phyloP scores from a whole-genome alignment of 2,113 vertebrate genomes.

The Rhadina sibilatrix region DNA sequence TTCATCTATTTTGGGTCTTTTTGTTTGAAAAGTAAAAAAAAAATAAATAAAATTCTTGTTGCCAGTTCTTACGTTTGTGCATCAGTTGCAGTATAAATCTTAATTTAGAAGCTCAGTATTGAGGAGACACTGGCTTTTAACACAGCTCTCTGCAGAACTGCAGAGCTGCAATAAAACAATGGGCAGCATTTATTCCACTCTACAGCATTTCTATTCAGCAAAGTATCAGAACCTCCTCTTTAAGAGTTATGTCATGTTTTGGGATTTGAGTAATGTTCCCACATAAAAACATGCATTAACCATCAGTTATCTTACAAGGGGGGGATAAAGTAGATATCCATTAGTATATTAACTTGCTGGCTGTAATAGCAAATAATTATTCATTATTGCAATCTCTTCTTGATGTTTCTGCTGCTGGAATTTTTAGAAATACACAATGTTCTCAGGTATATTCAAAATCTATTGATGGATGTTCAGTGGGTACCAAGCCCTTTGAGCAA shows the following conservation, averaged over 20 bases:
- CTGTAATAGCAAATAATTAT: neutral
- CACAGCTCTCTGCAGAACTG: neutral
- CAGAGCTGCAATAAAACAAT: neutral
- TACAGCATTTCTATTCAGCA: neutral
- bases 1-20: neutral
- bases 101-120: neutral
- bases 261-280: neutral
- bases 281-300: conserved; percentile 15
- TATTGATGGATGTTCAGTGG: conserved; percentile 46
- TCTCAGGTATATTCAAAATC: conserved; percentile 1
- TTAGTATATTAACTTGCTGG: neutral
- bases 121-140: neutral
- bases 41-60: neutral
- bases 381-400: neutral
- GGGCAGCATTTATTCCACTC: neutral
- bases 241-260: neutral
- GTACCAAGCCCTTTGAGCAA: conserved; percentile 29
- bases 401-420: neutral
- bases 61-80: neutral
- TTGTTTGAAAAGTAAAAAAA: neutral
- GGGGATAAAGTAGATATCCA: neutral
- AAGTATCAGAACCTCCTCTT: neutral
- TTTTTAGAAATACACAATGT: neutral
- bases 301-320: neutral
- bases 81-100: neutral